Base-by-base conservation (phyloP, 2,888 invertebrate genomes). In the Asteroscopus sphinx region DNA sequence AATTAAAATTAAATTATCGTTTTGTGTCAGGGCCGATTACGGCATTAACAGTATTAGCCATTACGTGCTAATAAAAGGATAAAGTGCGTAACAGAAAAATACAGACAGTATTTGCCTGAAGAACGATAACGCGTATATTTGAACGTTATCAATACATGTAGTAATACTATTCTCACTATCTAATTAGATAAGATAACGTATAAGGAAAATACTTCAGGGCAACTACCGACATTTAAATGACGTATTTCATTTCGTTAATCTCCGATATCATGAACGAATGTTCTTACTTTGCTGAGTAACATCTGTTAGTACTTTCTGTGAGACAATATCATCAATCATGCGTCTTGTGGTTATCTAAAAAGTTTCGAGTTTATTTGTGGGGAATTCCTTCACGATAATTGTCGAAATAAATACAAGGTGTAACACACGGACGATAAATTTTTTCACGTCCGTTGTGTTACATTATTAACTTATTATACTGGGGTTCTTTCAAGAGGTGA, bases 181-280 rank as follows among this genome's bases (percentile, higher is more conserved):
- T 68, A 63, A 54, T 59, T 40, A 55, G 74, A 73, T 72, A 68
- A 72, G 68, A 75, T 72, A 74, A 46, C 33, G 13, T 25, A 35
- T 21, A 35, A 25, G 59, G 44, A 53, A 58, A 58, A 63, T 55
- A 53, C 57, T 57, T 58, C 45, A 54, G 52, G 51, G 40, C 35
- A 12, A 25, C 68, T 52, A 49, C 37, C 62, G 63, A 48, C 55
- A n/a, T n/a, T n/a, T n/a, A 62, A 71, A 68, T 75, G 65, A 65
- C 68, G 76, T 51, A 69, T 1, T 52, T 52, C 55, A 54, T 30
- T 13, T n/a, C 28, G 40, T 33, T 63, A 62, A 55, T 48, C 46
- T 69, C 48, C 33, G 37, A 51, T 52, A 30, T 39, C 48, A 30
- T 32, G 11, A 9, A 47, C n/a, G 8, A 42, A 61, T 37, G 12